Evolutionary conservation across 2,888 invertebrate genomes (phyloP), one percentile per base, ranked within the genome.

Genomic region (Philonicus albiceps): DNA sequence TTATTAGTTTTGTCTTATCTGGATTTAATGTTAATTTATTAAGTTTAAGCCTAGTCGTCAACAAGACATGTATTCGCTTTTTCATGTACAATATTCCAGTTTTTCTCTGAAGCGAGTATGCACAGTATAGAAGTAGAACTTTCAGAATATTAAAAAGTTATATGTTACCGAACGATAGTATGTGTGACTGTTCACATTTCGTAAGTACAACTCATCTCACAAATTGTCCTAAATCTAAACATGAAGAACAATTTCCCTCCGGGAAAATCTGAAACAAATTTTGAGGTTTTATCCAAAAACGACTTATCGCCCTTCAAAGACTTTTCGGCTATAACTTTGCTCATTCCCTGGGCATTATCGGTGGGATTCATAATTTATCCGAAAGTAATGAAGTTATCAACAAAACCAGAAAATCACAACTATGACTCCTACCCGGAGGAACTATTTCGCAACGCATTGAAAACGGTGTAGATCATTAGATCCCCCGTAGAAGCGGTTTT

Each of bases 371-470:
- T 84, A 84, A 73, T 22, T 84, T 73, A 84, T 40, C 34, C 19
- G n/a, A 73, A 43, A 43, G 84, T 84, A 84, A 84, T 84, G 73
- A 84, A 84, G 73, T 84, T 84, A 84, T 84, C 73, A 84, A 72
- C 30, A 84, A 84, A 84, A 84, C 30, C 73, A 40, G 73, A 72
- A 43, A 84, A 84, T 84, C 72, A 43, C 40, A 84, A 73, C 84
- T 73, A 43, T 34, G 64, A 40, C 11, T 73, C 73, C 40, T 16
- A 30, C 30, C 13, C 8, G 72, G 22, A 27, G 43, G 16, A 83
- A 83, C 83, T 72, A 83, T 84, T 40, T 30, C 30, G 40, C 40
- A 27, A 37, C 64, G 8, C 16, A 83, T 37, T 22, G 19, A 53
- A 55, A 13, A 73, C 19, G 84, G 22, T 73, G 84, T 84, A 84